Base-by-base conservation (phyloP, 2,113 vertebrate genomes). In the Galbula dea region DNA sequence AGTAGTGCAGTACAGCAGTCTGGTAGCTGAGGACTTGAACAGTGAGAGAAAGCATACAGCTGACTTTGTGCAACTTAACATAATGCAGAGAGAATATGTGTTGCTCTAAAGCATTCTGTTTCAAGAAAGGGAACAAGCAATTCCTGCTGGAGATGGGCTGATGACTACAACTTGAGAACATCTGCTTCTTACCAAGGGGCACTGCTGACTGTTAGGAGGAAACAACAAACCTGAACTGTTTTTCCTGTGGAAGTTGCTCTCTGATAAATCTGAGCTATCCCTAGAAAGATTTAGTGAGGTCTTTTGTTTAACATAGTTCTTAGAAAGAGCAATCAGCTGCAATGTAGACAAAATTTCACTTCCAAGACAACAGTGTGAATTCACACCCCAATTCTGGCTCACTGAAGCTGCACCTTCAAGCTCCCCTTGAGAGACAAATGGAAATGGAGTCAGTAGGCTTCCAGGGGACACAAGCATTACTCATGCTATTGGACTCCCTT, bases 1-100 rank as follows among this genome's bases (percentile, higher is more conserved):
- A 6, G 99, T 98, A 76, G 99, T 99, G 97, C 99, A 99, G 97
- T 99, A 99, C 67, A 99, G 95, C 68, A 99, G 96, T 21, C 99
- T 98, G 94, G 99, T 99, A 94, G 97, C 97, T 12, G 98, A 97
- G 5, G 99, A 98, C 99, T 99, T 83, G 49, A 58, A 93, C 0
- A 3, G 16, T 22, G 88, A 95, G 75, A 93, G 59, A 43, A 86
- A 84, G 51, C 46, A 76, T 75, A 89, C 46, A 77, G 88, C 54
- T 80, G 24, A 68, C 37, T 79, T 32, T 45, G 66, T 59, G 58
- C 36, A 87, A 49, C 61, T 80, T 62, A 80, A 74, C 43, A 78
- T 1, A 52, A 39, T 15, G 72, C 34, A 71, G 79, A 86, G 16
- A 48, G n/a, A 89, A 1, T 8, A 30, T 1, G 10, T 27, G n/a